Evolutionary conservation across 2,888 invertebrate species (phyloP), one percentile per base, ranked within the genome.

Genomic region (Xestia ashworthii): DNA sequence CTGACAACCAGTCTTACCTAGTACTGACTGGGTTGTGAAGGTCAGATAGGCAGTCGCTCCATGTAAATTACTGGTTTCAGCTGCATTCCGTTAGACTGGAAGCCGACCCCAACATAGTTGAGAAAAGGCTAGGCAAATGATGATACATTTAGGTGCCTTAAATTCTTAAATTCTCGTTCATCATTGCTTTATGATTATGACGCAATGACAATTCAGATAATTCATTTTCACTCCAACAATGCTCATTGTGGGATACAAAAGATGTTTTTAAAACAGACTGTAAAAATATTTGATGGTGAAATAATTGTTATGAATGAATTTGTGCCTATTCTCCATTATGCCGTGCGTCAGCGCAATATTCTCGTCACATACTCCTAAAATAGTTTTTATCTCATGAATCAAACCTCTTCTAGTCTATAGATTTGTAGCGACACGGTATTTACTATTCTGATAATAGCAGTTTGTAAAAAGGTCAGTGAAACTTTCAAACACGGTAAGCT

Each of bases 191-290:
- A 6, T 22, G 44, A 32, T 60, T 8, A 41, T 41, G 41, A 64
- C 41, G 9, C 22, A 19, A 11, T 38, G 6, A 12, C 12, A 5
- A 38, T 22, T 38, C 62, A 38, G 38, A 22, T 6, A 22, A 5
- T 64, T 41, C 11, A 64, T 64, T 41, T 25, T 64, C 41, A 64
- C 38, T 64, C 12, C 41, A 64, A 64, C 62, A 64, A 64, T 64
- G 62, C 22, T 22, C 12, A 64, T 64, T 64, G 38, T 64, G 5
- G 32, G 38, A 12, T 22, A 22, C 64, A 41, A 64, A 64, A 64
- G 64, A 64, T 64, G 64, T 64, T 64, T 64, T 12, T 41, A 64
- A 5, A 64, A 64, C 5, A 4, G 11, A 22, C 22, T 41, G 41
- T 41, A 5, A 22, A 12, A 32, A 5, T 11, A 62, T 38, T 62